These are phyloP conservation scores for Heliconius eleuchia DNA, from an alignment of 1,140 invertebrate genomes.

Conservation along the genomic window DNA sequence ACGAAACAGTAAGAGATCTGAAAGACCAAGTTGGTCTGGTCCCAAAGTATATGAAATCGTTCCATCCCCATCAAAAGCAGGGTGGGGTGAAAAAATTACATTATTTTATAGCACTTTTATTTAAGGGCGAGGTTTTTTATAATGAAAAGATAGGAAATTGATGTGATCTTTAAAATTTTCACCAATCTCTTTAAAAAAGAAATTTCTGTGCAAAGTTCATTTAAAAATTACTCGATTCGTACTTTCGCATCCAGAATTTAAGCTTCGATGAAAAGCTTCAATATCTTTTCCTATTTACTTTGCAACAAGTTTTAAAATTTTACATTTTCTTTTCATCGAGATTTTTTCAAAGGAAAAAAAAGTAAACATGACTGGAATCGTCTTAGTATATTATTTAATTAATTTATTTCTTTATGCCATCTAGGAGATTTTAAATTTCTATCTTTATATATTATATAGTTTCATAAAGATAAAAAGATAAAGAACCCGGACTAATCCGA, in stretches of 20 bases:
- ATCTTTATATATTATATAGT: too few species aligned
- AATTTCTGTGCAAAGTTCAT: background rate
- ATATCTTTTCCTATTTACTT: background rate
- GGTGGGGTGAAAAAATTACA: slow-evolving; percentile 22
- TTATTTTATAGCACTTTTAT: slow-evolving; percentile 19
- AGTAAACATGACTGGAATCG: background rate
- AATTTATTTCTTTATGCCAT: too few species aligned
- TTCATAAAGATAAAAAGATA: too few species aligned
- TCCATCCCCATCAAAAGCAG: slow-evolving; percentile 20
- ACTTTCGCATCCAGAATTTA: background rate
- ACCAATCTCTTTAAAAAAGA: background rate
- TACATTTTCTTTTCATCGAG: background rate
- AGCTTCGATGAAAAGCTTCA: background rate
- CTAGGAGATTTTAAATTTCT: too few species aligned
- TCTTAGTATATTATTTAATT: too few species aligned
- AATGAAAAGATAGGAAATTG: slow-evolving; percentile 4
- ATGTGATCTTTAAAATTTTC: background rate
- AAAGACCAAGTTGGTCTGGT: slow-evolving; percentile 21
- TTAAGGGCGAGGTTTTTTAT: slow-evolving; percentile 1
- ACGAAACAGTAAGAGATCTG: slow-evolving; percentile 5
- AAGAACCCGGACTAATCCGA: too few species aligned
- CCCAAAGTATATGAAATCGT: slow-evolving; percentile 30
- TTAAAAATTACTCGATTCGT: slow-evolving; percentile 5
- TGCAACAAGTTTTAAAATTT: background rate
- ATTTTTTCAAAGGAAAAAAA: background rate